Evolutionary conservation across 2,797 vertebrate genomes (phyloP).

Genomic region (Petrocephalus schoutedeni): DNA sequence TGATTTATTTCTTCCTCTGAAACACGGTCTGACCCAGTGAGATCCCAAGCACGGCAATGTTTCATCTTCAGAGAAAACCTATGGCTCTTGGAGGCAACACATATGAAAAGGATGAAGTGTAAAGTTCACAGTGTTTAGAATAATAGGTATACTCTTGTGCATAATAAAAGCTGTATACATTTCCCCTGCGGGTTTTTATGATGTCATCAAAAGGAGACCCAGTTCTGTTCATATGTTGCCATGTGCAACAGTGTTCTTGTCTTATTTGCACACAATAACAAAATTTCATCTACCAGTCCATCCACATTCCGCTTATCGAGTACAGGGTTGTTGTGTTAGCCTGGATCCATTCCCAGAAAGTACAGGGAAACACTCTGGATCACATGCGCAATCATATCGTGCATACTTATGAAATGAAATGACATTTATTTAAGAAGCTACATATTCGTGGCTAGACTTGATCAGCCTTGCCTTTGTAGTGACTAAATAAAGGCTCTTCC

Average conservation of each 20-base stretch:
- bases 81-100: neutral
- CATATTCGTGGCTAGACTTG: neutral
- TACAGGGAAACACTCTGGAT: neutral
- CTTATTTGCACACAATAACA: neutral
- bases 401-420: neutral
- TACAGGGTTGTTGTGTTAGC: neutral
- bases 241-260: neutral
- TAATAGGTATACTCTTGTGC: neutral
- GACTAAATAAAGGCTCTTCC: neutral
- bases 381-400: neutral
- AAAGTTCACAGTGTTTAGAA: conserved; percentile 5
- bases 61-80: neutral
- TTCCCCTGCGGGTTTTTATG: neutral
- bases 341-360: neutral
- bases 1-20: conserved; percentile 59
- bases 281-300: neutral
- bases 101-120: neutral
- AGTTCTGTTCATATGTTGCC: neutral
- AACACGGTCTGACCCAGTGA: neutral
- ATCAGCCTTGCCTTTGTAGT: neutral
- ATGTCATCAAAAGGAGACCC: neutral
- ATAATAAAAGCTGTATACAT: neutral
- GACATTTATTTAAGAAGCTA: neutral
- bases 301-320: neutral
- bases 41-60: neutral